Base-by-base conservation (phyloP, 2,797 vertebrate genomes). In the Tangara arthus region DNA sequence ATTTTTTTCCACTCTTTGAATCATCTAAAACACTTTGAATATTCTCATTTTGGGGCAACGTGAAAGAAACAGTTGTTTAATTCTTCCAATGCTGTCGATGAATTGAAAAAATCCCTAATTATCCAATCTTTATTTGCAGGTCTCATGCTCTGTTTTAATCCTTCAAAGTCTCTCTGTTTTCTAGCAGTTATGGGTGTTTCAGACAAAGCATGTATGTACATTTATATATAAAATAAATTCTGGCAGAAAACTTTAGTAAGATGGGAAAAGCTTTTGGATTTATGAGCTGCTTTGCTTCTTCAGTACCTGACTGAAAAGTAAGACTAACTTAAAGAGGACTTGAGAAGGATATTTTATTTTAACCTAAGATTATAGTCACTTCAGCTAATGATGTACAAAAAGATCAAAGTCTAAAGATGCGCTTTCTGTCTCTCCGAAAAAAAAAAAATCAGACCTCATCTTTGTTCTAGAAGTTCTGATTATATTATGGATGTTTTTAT, bases 211-310 rank as follows among this genome's bases (percentile, higher is more conserved):
- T 35, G 80, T 59, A 41, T 60, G 30, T 91, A 95, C 89, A 87
- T 91, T 92, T 91, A 68, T 68, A 52, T 95, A 47, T 75, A 95
- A 97, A 95, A 89, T 64, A 83, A 89, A 94, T 90, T 84, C 59
- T 93, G 65, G 73, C 76, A 92, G 21, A 59, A n/a, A 76, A 27
- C 57, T 76, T 90, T 65, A 73, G 47, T 70, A 82, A 59, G 76
- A 87, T 61, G 80, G 72, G 47, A 81, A 94, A 97, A 94, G 22
- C 4, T 42, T 80, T 90, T 90, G 90, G 63, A 94, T 96, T 97
- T 96, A 89, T 68, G 49, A 94, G 68, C 60, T 91, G 55, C 72
- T 69, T 39, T 69, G 82, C 57, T 95, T 76, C 63, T 95, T 76
- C 16, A 7, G 71, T 88, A 94, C 77, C 82, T 89, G 57, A 79